A percentile compares a stretch with the other conserved stretches of the same genome.
phyloP scores from a whole-genome alignment of 2,797 vertebrate species.

The Cyprinodon diabolis region DNA sequence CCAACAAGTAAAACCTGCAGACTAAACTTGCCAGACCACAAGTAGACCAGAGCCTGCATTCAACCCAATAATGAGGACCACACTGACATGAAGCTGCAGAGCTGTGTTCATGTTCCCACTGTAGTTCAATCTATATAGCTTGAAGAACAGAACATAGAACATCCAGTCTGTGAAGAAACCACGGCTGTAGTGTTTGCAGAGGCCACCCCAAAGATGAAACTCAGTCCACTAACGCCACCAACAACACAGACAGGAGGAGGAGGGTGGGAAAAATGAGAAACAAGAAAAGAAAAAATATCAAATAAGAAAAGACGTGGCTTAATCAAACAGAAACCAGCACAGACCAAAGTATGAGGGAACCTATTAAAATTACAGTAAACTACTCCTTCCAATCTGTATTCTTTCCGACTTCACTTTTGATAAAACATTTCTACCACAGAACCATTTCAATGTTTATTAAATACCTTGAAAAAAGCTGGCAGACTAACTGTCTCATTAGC shows the following conservation, averaged over 20 bases:
- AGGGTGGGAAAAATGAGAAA: background rate
- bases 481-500: conserved; percentile 45
- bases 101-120: background rate
- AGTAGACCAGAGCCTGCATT: conserved; percentile 21
- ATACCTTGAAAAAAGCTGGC: conserved; percentile 7
- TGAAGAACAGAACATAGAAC: conserved; percentile 4
- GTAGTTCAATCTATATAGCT: conserved; percentile 22
- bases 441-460: background rate
- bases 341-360: background rate
- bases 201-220: conserved; percentile 49
- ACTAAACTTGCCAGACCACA: conserved; percentile 52
- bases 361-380: background rate
- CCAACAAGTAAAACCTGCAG: conserved; percentile 40
- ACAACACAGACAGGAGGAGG: conserved; percentile 1
- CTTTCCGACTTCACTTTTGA: background rate
- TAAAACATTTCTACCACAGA: conserved; percentile 1
- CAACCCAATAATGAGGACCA: conserved; percentile 20
- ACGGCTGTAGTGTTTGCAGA: conserved; percentile 15
- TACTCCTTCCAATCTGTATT: background rate
- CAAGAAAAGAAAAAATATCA: background rate
- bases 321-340: background rate
- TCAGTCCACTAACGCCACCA: background rate
- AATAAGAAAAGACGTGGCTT: background rate
- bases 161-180: conserved; percentile 25
- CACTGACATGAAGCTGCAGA: background rate